Percentiles rank a stretch among this genome's conserved stretches.
Evolutionary conservation across 2,797 vertebrate genomes (phyloP).

Genomic region (Sebastes hubbsi): DNA sequence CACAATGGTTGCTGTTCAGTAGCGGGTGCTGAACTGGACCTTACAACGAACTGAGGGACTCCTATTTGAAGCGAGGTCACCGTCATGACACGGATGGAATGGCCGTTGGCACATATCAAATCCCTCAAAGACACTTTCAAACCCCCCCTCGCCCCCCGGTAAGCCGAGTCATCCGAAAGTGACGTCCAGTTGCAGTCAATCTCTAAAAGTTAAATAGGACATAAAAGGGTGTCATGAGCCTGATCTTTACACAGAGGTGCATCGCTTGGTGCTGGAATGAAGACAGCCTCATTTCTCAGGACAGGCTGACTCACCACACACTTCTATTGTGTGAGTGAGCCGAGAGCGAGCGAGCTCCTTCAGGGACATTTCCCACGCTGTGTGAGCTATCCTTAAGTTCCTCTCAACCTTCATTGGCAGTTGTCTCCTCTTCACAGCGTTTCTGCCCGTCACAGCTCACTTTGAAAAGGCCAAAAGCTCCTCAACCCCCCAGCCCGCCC

Average conservation of each 20-base stretch:
- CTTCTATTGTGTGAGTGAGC: slow-evolving; percentile 39
- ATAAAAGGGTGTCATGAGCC: slow-evolving; percentile 34
- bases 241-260: slow-evolving; percentile 55
- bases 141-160: neutral
- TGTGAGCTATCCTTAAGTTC: slow-evolving; percentile 50
- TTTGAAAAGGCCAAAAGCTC: slow-evolving; percentile 77
- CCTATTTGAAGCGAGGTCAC: slow-evolving; percentile 44
- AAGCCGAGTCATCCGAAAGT: slow-evolving; percentile 34
- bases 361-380: slow-evolving; percentile 72
- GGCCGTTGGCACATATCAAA: slow-evolving; percentile 38
- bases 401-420: slow-evolving; percentile 56
- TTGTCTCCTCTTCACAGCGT: slow-evolving; percentile 56
- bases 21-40: slow-evolving; percentile 73
- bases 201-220: slow-evolving; percentile 35
- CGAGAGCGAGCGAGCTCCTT: neutral
- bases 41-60: slow-evolving; percentile 12
- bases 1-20: slow-evolving; percentile 74
- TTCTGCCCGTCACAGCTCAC: slow-evolving; percentile 65
- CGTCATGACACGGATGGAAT: slow-evolving; percentile 29
- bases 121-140: slow-evolving; percentile 29
- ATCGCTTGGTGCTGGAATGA: slow-evolving; percentile 28
- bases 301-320: slow-evolving; percentile 43
- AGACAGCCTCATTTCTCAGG: slow-evolving; percentile 31
- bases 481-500: slow-evolving; percentile 39
- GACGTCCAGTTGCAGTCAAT: slow-evolving; percentile 7